These are phyloP conservation scores for Procavia capensis DNA, from an alignment of 2,113 vertebrate genomes.

Conservation along the genomic window DNA sequence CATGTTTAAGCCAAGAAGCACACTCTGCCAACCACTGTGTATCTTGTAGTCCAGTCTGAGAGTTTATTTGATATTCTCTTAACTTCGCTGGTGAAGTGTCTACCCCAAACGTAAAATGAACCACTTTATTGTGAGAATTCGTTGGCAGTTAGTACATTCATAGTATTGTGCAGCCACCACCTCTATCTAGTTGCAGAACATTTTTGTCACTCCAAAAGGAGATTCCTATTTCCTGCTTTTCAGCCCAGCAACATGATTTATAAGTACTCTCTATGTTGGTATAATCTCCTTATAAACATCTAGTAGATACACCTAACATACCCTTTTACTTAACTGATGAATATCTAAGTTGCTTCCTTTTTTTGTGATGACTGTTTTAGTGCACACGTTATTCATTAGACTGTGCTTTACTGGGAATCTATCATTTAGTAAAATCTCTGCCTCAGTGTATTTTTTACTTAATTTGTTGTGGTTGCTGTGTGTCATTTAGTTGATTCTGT, in stretches of 20 bases:
- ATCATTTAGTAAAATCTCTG: background rate
- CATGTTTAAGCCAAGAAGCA: too few relatives aligned
- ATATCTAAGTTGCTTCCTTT: background rate
- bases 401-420: background rate
- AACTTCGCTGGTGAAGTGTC: background rate
- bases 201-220: conserved; percentile 12
- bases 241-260: background rate
- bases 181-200: background rate
- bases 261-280: conserved; percentile 16
- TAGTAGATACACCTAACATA: background rate
- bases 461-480: too few relatives aligned
- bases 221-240: background rate
- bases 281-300: background rate
- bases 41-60: too few relatives aligned
- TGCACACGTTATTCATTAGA: background rate
- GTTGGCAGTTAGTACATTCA: background rate
- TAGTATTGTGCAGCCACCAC: background rate
- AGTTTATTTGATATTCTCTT: background rate
- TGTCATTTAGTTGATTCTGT: too few relatives aligned
- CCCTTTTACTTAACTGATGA: background rate
- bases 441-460: background rate
- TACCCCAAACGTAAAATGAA: background rate
- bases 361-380: conserved; percentile 20
- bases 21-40: too few relatives aligned
- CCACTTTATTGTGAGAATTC: background rate